Evolutionary conservation across 1,140 invertebrate species (phyloP), one percentile per base, ranked within the genome.

Genomic region (Zeugodacus cucurbitae): DNA sequence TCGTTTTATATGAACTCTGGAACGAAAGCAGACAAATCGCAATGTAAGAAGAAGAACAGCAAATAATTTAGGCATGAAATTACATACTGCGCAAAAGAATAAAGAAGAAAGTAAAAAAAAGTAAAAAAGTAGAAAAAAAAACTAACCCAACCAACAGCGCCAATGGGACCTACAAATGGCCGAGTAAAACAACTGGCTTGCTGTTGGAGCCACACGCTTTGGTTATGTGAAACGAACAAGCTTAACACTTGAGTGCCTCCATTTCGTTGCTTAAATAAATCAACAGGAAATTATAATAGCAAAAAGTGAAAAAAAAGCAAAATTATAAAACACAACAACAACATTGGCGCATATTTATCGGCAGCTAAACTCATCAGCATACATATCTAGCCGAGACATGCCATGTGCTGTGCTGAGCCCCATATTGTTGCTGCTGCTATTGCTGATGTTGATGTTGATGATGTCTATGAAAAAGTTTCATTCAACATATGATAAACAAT

Each of bases 211-310:
- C 14, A 22, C 41, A 10, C 41, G 41, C 74, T 78, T 34, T 44
- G 74, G 74, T 78, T 78, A 48, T 78, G 41, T 48, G 34, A 48
- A 58, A 58, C 57, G 26, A 57, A 32, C 22, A 59, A 86, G 48
- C 48, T 86, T 86, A 86, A 86, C 85, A 86, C 85, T 86, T 86
- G 85, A 86, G 85, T 86, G 85, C 85, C 48, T 86, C 37, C 85
- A 86, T 29, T 86, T 86, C 85, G 54, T 86, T 32, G 85, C 54
- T 86, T 86, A 86, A 58, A 59, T 86, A 86, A 86, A 86, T 59
- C 85, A 86, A n/a, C 85, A 86, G 29, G 22, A 86, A 34, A 57
- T 58, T 58, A 58, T 29, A 86, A 86, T 14, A 74, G 37, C 58
- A n/a, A 26, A 62, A 62, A 62, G 22, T n/a, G 26, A 59, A 34